Evolutionary conservation across 2,888 invertebrate genomes (phyloP).

Genomic region (Argynnis bischoffii): DNA sequence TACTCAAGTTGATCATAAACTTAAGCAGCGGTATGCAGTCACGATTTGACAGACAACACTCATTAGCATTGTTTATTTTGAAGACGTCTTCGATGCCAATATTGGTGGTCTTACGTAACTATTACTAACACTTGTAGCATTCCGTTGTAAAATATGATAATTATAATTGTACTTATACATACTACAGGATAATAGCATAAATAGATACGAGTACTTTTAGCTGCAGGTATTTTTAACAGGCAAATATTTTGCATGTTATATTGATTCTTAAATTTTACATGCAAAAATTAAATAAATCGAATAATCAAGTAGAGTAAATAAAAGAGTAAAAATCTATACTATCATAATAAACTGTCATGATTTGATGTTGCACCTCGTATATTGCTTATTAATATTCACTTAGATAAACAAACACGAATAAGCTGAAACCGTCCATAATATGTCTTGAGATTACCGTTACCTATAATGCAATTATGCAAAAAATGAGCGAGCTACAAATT

Average conservation of each 20-base stretch:
- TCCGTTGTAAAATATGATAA: conserved; percentile 17
- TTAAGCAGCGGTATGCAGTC: conserved; percentile 47
- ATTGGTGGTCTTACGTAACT: conserved; percentile 37
- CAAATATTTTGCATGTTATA: no score
- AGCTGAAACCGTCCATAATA: not conserved
- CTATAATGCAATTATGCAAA: conserved; percentile 18
- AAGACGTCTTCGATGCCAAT: conserved; percentile 47
- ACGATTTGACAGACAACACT: conserved; percentile 63
- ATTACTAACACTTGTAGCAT: conserved; percentile 18
- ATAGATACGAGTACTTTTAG: no score
- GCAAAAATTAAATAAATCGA: no score
- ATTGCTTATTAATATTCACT: no score
- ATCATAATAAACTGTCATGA: no score
- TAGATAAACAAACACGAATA: conserved; percentile 5
- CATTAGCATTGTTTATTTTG: conserved; percentile 73
- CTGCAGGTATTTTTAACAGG: no score
- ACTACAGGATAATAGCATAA: no score
- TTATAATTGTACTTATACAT: not conserved
- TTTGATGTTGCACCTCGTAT: not conserved
- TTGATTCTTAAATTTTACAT: no score
- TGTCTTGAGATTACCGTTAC: conserved; percentile 3
- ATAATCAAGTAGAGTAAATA: no score
- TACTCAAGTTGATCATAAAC: conserved; percentile 28
- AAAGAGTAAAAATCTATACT: no score
- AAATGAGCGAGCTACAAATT: conserved; percentile 27